Conservation (phyloP, 2,888 invertebrate genomes). For the Tetragonula carbonaria region DNA sequence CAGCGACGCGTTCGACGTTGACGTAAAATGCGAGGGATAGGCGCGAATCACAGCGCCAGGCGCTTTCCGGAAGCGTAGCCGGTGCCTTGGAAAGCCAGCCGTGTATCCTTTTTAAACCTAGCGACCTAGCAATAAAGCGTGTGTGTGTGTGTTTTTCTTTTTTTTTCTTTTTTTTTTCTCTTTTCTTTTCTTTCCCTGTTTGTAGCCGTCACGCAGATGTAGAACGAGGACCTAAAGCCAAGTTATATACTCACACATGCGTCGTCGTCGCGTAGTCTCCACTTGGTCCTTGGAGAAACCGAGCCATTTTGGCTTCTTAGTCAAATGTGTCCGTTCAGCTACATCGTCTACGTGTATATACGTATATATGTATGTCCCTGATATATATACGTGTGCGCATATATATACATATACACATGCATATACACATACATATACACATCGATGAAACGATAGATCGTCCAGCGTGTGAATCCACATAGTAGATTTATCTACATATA, state of each 20-base stretch:
- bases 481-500: background rate
- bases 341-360: slow-evolving; percentile 53
- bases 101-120: slow-evolving; percentile 50
- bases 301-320: slow-evolving; percentile 47
- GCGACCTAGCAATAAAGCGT: slow-evolving; percentile 68
- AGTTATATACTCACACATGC: slow-evolving; percentile 7
- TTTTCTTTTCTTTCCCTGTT: slow-evolving; percentile 26
- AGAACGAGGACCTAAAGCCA: background rate
- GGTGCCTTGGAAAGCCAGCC: slow-evolving; percentile 66
- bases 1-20: slow-evolving; percentile 56
- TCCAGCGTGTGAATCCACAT: slow-evolving; percentile 27
- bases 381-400: background rate
- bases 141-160: slow-evolving; percentile 1
- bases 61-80: slow-evolving; percentile 61
- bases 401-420: slow-evolving; percentile 15
- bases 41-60: slow-evolving; percentile 16
- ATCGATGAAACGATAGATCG: slow-evolving; percentile 56
- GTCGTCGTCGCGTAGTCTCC: slow-evolving; percentile 64
- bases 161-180: no score
- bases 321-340: slow-evolving; percentile 51
- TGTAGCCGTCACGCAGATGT: slow-evolving; percentile 35
- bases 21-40: slow-evolving; percentile 53
- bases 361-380: slow-evolving; percentile 36
- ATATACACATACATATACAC: slow-evolving; percentile 15
- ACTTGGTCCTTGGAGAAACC: slow-evolving; percentile 63